Evolutionary conservation across 2,888 invertebrate genomes (phyloP).

Genomic region (Notodonta dromedarius): DNA sequence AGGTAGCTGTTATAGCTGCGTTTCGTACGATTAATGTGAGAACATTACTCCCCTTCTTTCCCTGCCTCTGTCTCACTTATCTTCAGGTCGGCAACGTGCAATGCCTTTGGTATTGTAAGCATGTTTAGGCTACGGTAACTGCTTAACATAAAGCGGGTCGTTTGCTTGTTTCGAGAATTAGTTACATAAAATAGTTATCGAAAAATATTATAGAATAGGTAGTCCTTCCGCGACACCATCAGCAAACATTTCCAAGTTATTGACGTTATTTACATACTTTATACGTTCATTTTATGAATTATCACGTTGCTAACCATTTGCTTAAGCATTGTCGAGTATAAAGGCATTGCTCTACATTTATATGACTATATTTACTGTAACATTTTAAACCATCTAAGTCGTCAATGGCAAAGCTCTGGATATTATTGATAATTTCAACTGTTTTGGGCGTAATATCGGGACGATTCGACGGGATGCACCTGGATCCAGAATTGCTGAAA

Average conservation of each 20-base stretch:
- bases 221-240: constrained; percentile 9
- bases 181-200: no score
- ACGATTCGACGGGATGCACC: constrained; percentile 51
- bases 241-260: constrained; percentile 21
- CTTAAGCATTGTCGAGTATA: constrained; percentile 30
- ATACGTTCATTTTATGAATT: constrained; percentile 15
- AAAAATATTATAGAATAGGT: neutral
- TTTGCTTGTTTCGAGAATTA: no score
- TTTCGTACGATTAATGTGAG: no score
- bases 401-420: constrained; percentile 56
- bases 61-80: no score
- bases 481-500: constrained; percentile 65
- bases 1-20: no score
- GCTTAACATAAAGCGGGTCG: no score
- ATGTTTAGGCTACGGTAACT: no score
- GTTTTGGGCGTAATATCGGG: constrained; percentile 41
- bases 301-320: constrained; percentile 23
- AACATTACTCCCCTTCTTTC: no score
- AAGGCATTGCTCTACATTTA: constrained; percentile 23
- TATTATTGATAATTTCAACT: constrained; percentile 45
- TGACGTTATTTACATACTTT: neutral
- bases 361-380: constrained; percentile 23
- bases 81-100: no score
- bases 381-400: constrained; percentile 2
- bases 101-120: no score